Evolutionary conservation across 2,888 invertebrate genomes (phyloP), one percentile per base, ranked within the genome.

Genomic region (Ditylenchus weischeri): DNA sequence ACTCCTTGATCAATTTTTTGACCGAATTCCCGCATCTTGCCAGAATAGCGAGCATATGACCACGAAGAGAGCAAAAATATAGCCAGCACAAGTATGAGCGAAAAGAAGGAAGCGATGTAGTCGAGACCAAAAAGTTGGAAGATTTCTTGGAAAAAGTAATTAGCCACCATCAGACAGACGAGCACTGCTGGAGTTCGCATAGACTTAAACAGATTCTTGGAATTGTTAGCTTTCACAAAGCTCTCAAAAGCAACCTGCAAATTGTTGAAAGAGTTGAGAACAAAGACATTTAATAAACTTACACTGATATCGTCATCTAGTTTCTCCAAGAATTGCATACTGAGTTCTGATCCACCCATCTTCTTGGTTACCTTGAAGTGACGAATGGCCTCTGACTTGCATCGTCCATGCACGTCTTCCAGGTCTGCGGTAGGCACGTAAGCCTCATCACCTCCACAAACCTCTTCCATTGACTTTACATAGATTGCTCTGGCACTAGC

Each of bases 311-410:
- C 91, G 84, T 87, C 87, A 74, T 89, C 87, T 54, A 98, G 87
- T 83, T 90, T 90, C 65, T 90, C 89, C 83, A 89, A 89, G 85
- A 93, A 99, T 58, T 88, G 87, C 84, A 89, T 88, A 78, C 93
- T 92, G 86, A 95, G 95, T 84, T 94, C 93, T 66, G 91, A 90
- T 47, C 96, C 96, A n/a, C 36, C 98, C 98, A 96, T 88, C 99
- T 99, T 76, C n/a, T 92, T 87, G 83, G 92, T 92, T 72, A 89
- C 87, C 78, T 88, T 88, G 86, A 98, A 98, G 76, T 50, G 48
- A 0, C 63, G 69, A 29, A 75, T 64, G 21, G 75, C 72, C 8
- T 76, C 73, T 79, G 91, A 90, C 72, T 89, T 88, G 71, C 90
- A 88, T 69, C 90, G 87, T 29, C 86, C 83, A 86, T 98, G 95